phyloP scores from a whole-genome alignment of 2,113 vertebrate genomes.

The Galemys pyrenaicus region DNA sequence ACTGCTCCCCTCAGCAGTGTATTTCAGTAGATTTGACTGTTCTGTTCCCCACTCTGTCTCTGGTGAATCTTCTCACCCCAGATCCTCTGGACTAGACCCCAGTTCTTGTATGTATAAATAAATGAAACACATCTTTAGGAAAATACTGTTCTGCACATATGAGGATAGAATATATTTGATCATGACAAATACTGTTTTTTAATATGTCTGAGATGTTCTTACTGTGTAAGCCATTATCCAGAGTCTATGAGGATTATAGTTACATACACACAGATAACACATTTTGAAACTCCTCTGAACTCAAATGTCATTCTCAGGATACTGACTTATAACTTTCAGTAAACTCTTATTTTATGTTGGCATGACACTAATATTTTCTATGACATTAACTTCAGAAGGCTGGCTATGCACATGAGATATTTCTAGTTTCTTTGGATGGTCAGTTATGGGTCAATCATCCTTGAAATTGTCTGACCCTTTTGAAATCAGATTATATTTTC shows the following conservation, averaged over 20 bases:
- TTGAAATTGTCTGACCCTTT: slow-evolving; percentile 14
- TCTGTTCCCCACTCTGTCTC: too few species aligned
- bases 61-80: too few species aligned
- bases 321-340: background rate
- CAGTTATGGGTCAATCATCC: background rate
- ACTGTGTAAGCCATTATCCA: background rate
- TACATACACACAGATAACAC: background rate
- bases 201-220: background rate
- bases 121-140: too few species aligned
- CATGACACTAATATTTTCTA: background rate
- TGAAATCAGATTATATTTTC: slow-evolving; percentile 37
- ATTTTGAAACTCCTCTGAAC: background rate
- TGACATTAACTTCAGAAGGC: background rate
- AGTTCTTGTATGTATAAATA: too few species aligned
- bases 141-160: background rate
- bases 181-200: background rate
- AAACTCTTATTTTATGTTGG: background rate
- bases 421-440: background rate
- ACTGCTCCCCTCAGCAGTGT: too few species aligned
- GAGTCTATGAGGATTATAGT: background rate
- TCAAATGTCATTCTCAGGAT: background rate
- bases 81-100: too few species aligned
- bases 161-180: background rate
- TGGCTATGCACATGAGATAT: background rate
- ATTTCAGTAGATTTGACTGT: too few species aligned